Conservation (phyloP, 2,797 vertebrate species). For the Enteromius anoplus region DNA sequence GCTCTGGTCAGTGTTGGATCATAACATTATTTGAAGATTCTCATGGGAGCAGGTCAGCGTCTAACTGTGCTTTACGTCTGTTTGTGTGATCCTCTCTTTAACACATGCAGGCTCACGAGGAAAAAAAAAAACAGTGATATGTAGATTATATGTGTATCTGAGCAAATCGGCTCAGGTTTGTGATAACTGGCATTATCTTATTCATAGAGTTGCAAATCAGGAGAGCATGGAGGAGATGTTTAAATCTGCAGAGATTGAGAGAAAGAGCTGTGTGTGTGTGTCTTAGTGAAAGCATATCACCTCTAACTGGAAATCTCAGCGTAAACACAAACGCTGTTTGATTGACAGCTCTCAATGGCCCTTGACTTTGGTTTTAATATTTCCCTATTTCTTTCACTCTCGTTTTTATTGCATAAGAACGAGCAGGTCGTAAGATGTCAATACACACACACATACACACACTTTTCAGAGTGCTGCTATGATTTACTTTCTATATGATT, state of each 20-base stretch:
- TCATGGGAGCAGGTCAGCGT: neutral
- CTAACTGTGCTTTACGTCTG: neutral
- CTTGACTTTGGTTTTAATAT: slow-evolving; percentile 3
- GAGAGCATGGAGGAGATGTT: slow-evolving; percentile 18
- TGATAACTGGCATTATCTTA: slow-evolving; percentile 43
- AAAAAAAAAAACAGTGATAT: neutral
- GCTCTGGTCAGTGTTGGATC: neutral
- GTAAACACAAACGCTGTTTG: neutral
- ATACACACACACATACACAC: neutral
- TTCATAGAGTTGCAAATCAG: slow-evolving; percentile 54
- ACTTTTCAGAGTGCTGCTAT: too few species aligned
- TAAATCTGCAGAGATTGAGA: slow-evolving; percentile 7
- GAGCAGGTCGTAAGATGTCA: neutral
- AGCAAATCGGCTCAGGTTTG: neutral
- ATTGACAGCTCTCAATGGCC: slow-evolving; percentile 25
- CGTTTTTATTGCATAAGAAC: neutral
- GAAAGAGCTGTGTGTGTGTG: slow-evolving; percentile 17
- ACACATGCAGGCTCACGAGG: neutral
- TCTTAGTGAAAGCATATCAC: slow-evolving; percentile 27
- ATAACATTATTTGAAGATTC: neutral
- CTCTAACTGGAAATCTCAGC: slow-evolving; percentile 15
- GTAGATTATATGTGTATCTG: slow-evolving; percentile 41
- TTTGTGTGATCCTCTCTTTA: neutral
- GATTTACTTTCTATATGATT: too few species aligned
- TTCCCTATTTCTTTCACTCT: neutral